Percentiles rank a stretch among this genome's conserved stretches.
Conservation (phyloP, 2,888 invertebrate species). For the Trypoxylon attenuatum region DNA sequence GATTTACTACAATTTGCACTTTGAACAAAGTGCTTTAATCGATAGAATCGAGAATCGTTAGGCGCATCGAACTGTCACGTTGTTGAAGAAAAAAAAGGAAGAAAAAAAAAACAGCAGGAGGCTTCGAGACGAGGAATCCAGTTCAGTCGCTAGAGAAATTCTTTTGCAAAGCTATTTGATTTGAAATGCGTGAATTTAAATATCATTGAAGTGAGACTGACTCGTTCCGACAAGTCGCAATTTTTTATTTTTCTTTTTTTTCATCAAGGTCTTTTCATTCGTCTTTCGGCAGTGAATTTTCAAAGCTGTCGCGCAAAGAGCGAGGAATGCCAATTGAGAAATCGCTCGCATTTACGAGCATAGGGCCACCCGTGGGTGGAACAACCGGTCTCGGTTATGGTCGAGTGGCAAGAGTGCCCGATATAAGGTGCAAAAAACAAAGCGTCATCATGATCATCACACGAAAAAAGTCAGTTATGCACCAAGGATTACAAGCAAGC, state of each 20-base stretch:
- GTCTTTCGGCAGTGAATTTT: too few species aligned
- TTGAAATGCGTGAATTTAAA: too few species aligned
- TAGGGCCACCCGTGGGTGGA: conserved; percentile 51
- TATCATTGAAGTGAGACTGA: too few species aligned
- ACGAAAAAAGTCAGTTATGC: conserved; percentile 34
- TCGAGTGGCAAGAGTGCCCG: conserved; percentile 42
- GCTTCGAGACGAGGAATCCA: neutral
- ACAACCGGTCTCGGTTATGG: conserved; percentile 49
- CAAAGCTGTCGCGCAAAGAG: too few species aligned
- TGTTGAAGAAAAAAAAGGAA: neutral
- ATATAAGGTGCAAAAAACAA: conserved; percentile 42
- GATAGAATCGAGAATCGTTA: neutral
- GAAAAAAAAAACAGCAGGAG: neutral
- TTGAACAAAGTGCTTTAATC: neutral
- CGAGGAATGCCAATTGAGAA: too few species aligned
- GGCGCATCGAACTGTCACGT: neutral
- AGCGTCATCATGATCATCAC: conserved; percentile 26
- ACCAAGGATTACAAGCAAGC: conserved; percentile 38
- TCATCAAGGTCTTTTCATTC: too few species aligned
- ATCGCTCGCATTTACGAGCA: too few species aligned
- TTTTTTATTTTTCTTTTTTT: too few species aligned
- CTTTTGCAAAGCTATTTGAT: too few species aligned
- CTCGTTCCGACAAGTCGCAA: too few species aligned
- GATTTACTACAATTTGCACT: too few species aligned
- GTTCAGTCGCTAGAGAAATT: conserved; percentile 32